phyloP scores from a whole-genome alignment of 2,888 invertebrate genomes.

The Achlya flavicornis region DNA sequence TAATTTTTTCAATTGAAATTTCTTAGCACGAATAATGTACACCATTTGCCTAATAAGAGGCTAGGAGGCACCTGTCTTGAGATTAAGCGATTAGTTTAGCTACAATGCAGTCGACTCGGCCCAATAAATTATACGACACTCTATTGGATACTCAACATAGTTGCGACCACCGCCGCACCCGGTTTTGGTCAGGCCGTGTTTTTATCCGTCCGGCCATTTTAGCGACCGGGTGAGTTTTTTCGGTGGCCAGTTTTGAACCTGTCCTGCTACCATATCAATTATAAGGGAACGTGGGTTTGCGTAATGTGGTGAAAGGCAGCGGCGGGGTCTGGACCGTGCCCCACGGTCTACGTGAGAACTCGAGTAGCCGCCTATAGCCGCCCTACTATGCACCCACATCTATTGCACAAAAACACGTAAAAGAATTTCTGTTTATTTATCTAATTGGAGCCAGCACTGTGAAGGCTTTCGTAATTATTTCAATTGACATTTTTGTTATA shows the following conservation, averaged over 20 bases:
- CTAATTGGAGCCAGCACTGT: constrained; percentile 8
- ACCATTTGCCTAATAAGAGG: constrained; percentile 49
- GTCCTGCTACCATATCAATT: constrained; percentile 61
- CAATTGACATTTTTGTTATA: neutral
- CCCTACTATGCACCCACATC: constrained; percentile 28
- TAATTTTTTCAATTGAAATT: constrained; percentile 24
- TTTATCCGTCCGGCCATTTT: constrained; percentile 59
- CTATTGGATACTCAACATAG: constrained; percentile 46
- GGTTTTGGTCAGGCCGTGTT: constrained; percentile 56
- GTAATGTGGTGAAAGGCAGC: constrained; percentile 59
- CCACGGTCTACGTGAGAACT: constrained; percentile 34
- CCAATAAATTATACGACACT: constrained; percentile 59
- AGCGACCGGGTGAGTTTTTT: constrained; percentile 46
- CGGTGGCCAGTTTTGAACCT: constrained; percentile 50
- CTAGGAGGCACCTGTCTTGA: constrained; percentile 50
- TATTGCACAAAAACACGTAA: constrained; percentile 36
- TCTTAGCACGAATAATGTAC: constrained; percentile 37
- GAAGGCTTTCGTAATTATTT: constrained; percentile 8
- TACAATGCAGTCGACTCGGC: constrained; percentile 23
- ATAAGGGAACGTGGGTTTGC: constrained; percentile 61
- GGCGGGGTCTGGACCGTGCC: constrained; percentile 41
- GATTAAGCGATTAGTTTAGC: constrained; percentile 61
- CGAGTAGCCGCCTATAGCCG: constrained; percentile 16
- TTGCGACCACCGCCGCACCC: constrained; percentile 34
- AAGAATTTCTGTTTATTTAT: constrained; percentile 24